phyloP scores from a whole-genome alignment of 2,797 vertebrate species.

The Zalophus californianus region DNA sequence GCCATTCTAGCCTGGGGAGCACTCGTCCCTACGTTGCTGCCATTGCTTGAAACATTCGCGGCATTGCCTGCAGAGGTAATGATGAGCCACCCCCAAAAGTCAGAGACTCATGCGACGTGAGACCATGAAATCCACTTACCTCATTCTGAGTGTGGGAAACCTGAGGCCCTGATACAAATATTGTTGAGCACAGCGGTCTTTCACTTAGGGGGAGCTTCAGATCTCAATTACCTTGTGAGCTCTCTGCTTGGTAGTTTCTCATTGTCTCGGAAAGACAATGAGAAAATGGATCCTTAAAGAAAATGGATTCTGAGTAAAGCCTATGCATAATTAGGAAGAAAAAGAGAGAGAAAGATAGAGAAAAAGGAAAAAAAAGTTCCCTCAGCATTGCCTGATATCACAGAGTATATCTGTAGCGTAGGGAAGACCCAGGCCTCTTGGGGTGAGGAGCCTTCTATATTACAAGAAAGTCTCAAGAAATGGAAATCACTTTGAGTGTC shows the following conservation, averaged over 20 bases:
- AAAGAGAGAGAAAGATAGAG: background rate
- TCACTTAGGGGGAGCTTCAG: accelerated
- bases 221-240: background rate
- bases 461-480: constrained; percentile 44
- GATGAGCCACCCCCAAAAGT: background rate
- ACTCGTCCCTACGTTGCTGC: background rate
- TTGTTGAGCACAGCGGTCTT: background rate
- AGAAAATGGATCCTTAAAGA: background rate
- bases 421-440: background rate
- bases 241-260: background rate
- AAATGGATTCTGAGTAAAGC: background rate
- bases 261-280: background rate
- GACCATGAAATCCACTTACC: background rate
- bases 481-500: background rate
- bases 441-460: background rate
- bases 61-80: background rate
- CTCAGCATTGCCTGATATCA: background rate
- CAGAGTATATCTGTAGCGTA: background rate
- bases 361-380: background rate
- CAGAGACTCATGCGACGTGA: background rate
- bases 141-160: background rate
- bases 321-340: background rate
- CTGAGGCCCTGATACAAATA: background rate
- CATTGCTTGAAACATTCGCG: background rate
- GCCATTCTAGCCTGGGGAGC: background rate